Conservation (phyloP, 2,797 vertebrate genomes). For the Etheostoma nigrum region DNA sequence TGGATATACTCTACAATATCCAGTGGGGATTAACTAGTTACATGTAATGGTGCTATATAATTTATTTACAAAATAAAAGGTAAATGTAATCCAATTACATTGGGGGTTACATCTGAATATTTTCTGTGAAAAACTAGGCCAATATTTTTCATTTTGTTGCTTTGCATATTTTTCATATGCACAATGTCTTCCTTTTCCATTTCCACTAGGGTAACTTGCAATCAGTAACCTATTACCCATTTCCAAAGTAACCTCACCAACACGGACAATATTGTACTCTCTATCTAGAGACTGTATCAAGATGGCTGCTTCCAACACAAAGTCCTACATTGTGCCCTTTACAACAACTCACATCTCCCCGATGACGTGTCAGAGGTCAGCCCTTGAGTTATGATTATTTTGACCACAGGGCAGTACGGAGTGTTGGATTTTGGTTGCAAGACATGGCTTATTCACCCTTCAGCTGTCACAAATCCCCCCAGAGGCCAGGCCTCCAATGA, state of each 20-base stretch:
- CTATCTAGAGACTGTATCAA: constrained; percentile 9
- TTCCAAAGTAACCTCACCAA: no score
- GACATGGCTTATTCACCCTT: constrained; percentile 77
- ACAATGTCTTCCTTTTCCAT: no score
- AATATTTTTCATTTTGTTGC: no score
- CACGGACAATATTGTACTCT: background rate
- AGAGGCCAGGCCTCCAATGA: constrained; percentile 69
- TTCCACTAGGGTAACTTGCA: no score
- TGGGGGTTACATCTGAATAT: no score
- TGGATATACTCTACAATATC: background rate
- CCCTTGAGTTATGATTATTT: constrained; percentile 79
- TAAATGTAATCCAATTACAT: no score
- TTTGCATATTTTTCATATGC: no score
- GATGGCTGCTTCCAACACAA: background rate
- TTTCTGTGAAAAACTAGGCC: no score
- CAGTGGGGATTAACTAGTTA: no score
- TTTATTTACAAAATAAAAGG: no score
- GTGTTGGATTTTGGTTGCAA: constrained; percentile 70
- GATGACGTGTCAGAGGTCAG: constrained; percentile 68
- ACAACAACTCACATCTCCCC: constrained; percentile 42
- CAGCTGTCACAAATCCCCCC: constrained; percentile 77
- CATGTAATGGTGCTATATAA: no score
- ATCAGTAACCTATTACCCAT: no score
- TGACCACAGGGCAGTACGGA: constrained; percentile 53
- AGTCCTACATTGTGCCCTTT: constrained; percentile 40